Percentiles rank a stretch among this genome's conserved stretches.
Evolutionary conservation across 2,797 vertebrate genomes (phyloP).

Genomic region (Liasis olivaceus): DNA sequence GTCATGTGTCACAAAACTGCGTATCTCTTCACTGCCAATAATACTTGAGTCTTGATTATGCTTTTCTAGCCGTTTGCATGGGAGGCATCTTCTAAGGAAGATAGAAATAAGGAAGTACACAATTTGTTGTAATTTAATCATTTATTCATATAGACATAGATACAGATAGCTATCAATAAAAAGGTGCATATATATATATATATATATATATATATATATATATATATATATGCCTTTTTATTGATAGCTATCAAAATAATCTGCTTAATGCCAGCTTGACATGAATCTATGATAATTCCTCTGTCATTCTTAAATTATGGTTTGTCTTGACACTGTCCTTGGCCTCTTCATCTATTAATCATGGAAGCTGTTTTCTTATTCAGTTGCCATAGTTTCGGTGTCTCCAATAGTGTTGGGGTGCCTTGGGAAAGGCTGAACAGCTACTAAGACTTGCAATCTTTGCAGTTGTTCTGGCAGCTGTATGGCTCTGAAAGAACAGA

Average conservation of each 20-base stretch:
- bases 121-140: slow-evolving; percentile 35
- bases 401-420: slow-evolving; percentile 93
- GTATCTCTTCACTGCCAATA: slow-evolving; percentile 45
- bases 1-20: neutral
- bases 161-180: no score
- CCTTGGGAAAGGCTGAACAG: slow-evolving; percentile 84
- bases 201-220: no score
- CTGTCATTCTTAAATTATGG: slow-evolving; percentile 76
- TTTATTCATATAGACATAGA: no score
- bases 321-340: slow-evolving; percentile 82
- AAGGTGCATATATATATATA: no score
- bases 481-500: slow-evolving; percentile 68
- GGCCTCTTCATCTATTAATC: slow-evolving; percentile 99
- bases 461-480: slow-evolving; percentile 76
- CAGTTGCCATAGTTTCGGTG: slow-evolving; percentile 99
- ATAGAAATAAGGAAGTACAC: slow-evolving; percentile 53
- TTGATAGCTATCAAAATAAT: slow-evolving; percentile 53
- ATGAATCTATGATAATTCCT: slow-evolving; percentile 73
- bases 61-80: slow-evolving; percentile 48
- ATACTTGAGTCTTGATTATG: slow-evolving; percentile 20
- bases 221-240: slow-evolving; percentile 6
- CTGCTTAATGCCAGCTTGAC: slow-evolving; percentile 67
- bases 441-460: slow-evolving; percentile 76
- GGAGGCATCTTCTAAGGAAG: slow-evolving; percentile 45
- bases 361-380: slow-evolving; percentile 97